Percentiles rank a stretch among this genome's conserved stretches.
phyloP scores from a whole-genome alignment of 2,113 vertebrate species.

The Odontesthes bonariensis region DNA sequence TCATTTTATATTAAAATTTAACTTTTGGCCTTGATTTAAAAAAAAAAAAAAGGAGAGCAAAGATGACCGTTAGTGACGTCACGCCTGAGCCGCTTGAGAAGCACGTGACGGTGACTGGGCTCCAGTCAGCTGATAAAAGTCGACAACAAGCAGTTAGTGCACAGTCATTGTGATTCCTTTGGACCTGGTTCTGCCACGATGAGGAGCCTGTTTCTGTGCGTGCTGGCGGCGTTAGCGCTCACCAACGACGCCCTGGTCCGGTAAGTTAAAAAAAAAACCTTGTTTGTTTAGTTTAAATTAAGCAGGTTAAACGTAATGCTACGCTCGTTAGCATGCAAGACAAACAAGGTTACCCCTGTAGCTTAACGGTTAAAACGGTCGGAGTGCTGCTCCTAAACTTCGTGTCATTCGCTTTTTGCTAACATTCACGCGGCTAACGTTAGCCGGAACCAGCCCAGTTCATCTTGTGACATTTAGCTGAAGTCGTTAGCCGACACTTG shows the following conservation, averaged over 20 bases:
- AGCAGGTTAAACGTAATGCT: background rate
- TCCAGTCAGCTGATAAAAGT: constrained; percentile 61
- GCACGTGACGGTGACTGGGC: constrained; percentile 44
- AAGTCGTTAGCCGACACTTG: background rate
- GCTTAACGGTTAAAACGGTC: background rate
- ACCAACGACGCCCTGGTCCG: constrained; percentile 70
- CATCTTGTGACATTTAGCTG: constrained; percentile 2
- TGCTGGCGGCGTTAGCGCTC: constrained; percentile 62
- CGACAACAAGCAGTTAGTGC: constrained; percentile 8
- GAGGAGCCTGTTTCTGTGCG: constrained; percentile 55
- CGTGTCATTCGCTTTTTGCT: background rate
- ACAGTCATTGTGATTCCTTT: constrained; percentile 30
- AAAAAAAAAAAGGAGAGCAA: background rate
- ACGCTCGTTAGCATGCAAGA: background rate
- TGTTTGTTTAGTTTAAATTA: background rate
- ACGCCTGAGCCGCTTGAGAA: rapidly evolving
- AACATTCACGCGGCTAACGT: background rate
- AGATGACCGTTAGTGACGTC: constrained; percentile 16
- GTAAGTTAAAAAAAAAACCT: constrained; percentile 57
- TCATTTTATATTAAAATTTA: too few relatives aligned
- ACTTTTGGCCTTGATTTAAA: too few relatives aligned
- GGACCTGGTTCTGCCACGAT: constrained; percentile 36
- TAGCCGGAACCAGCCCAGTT: background rate
- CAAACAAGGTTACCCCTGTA: background rate
- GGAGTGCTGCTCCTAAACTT: background rate